A percentile compares a stretch with the other conserved stretches of the same genome.
phyloP scores from a whole-genome alignment of 2,797 vertebrate genomes.

The Onychomys leucogaster region DNA sequence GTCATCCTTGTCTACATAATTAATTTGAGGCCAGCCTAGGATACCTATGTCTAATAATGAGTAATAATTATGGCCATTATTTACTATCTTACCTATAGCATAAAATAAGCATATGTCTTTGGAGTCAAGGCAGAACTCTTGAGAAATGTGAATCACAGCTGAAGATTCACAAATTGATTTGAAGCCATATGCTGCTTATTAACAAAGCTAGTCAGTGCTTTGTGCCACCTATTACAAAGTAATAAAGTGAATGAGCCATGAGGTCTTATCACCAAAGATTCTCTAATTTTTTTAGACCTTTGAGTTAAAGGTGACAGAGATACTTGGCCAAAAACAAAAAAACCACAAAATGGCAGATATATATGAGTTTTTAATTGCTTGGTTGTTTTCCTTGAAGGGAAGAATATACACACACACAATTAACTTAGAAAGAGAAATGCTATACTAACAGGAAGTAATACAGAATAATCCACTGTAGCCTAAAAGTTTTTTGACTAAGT shows the following conservation, averaged over 20 bases:
- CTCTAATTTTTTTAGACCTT: background rate
- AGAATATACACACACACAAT: background rate
- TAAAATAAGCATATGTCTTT: background rate
- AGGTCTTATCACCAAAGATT: background rate
- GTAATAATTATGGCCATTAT: background rate
- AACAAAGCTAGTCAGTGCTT: background rate
- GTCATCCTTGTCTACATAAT: background rate
- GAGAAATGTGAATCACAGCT: background rate
- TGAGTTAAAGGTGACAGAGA: background rate
- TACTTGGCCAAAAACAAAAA: background rate
- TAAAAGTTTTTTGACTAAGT: background rate
- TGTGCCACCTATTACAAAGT: background rate
- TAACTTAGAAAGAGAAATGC: constrained; percentile 1
- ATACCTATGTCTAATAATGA: background rate
- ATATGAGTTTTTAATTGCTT: constrained; percentile 19
- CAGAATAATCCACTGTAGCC: background rate
- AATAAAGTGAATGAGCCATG: background rate
- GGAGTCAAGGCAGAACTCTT: background rate
- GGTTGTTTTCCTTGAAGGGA: background rate
- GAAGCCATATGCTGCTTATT: background rate
- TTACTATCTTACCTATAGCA: background rate
- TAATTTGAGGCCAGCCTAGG: background rate
- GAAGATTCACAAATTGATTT: background rate
- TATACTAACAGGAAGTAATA: background rate
- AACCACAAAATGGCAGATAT: background rate